Evolutionary conservation across 2,113 vertebrate genomes (phyloP), one percentile per base, ranked within the genome.

Genomic region (Cheilinus undulatus): DNA sequence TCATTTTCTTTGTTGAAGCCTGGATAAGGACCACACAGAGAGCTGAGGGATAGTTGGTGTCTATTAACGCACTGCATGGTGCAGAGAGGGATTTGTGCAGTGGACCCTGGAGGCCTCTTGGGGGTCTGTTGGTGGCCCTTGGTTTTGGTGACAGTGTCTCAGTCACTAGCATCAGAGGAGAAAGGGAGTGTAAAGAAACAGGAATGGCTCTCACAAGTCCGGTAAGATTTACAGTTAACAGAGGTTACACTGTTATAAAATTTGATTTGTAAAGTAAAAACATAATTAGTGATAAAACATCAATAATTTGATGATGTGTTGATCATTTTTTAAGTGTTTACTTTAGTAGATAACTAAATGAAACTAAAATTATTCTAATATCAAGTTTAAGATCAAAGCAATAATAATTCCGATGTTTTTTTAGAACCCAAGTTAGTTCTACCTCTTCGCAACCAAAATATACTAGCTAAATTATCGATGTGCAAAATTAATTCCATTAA

Each of bases 31-130:
- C 89, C 93, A 93, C 93, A 93, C 91, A 93, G 79, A 62, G 71
- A 78, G 85, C 65, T 1, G 30, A 54, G 59, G 56, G 76, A 71
- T 43, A 73, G 51, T 38, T 19, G 12, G 63, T 64, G 82, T 70
- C 81, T 81, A 83, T 86, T 70, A 87, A 73, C 58, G 19, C 62
- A 76, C 71, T 43, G 48, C 73, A 30, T 40, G 69, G 67, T 3
- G 48, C 58, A 26, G 62, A 81, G 49, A 56, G 76, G 89, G 91
- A 90, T 93, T 93, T 94, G 92, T 88, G 88, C 92, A 90, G 66
- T 75, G 83, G 84, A 93, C 85, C 91, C 78, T 23, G 64, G 53
- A 91, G 85, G 86, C 42, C 71, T 74, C 69, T 72, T 20, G 32
- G 73, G 74, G 43, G 42, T 78, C 80, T 65, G 43, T 36, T 62